A percentile compares a stretch with the other conserved stretches of the same genome.
Evolutionary conservation across 2,797 vertebrate species (phyloP).

Genomic region (Falco concolor): DNA sequence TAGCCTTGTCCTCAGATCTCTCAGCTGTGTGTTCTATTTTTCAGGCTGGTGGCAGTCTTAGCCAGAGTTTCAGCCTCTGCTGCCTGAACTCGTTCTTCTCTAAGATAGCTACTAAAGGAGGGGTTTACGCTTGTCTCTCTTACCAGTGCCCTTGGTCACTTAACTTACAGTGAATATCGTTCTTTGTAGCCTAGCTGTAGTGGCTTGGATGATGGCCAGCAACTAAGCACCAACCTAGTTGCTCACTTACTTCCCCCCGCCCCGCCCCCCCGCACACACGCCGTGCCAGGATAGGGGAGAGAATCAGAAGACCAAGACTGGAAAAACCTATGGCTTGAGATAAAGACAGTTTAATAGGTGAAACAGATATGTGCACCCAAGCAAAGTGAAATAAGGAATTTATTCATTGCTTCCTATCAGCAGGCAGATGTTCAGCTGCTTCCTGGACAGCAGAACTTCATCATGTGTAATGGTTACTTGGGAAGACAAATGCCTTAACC

Average conservation of each 20-base stretch:
- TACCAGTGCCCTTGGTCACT: not conserved
- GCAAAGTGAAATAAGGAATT: not conserved
- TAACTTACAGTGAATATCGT: not conserved
- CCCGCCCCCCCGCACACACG: no score
- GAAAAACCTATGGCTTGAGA: not conserved
- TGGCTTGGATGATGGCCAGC: not conserved
- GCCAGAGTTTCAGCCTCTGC: not conserved
- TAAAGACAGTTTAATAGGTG: not conserved
- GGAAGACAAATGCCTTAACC: not conserved
- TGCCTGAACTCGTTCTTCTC: not conserved
- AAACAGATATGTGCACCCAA: not conserved
- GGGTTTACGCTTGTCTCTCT: not conserved
- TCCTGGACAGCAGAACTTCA: not conserved
- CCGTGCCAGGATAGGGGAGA: not conserved
- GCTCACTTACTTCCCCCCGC: not conserved
- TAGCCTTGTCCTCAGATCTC: not conserved
- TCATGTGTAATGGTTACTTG: rapidly evolving
- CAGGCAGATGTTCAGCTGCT: not conserved
- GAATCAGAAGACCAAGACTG: not conserved
- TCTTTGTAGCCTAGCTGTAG: not conserved
- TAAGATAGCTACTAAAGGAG: not conserved
- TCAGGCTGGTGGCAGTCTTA: not conserved
- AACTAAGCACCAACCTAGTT: not conserved
- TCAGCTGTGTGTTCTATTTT: not conserved
- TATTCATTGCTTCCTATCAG: not conserved